These are phyloP conservation scores for Onychomys torridus DNA, from an alignment of 2,797 vertebrate genomes.

Conservation along the genomic window DNA sequence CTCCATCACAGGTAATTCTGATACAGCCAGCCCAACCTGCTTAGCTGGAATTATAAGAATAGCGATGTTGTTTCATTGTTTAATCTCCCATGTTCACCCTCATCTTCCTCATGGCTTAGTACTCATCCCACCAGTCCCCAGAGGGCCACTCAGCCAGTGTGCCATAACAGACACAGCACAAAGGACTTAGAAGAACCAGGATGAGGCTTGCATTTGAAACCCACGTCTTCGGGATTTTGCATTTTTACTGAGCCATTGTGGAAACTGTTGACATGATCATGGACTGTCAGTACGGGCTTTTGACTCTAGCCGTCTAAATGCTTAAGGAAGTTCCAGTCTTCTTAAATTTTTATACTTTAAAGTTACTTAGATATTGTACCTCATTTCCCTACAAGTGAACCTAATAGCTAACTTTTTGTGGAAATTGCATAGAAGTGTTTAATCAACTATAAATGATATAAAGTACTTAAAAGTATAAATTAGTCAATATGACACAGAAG, in stretches of 20 bases:
- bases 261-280: not conserved
- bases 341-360: conserved; percentile 19
- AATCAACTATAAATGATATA: conserved; percentile 53
- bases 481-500: conserved; percentile 19
- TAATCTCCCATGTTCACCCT: not conserved
- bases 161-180: not conserved
- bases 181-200: not conserved
- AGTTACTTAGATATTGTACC: conserved; percentile 57
- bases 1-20: not conserved
- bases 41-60: not conserved
- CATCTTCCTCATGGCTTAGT: not conserved
- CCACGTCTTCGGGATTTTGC: not conserved
- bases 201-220: not conserved
- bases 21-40: not conserved
- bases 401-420: conserved; percentile 60
- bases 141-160: not conserved
- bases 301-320: not conserved
- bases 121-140: not conserved
- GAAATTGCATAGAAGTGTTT: conserved; percentile 53
- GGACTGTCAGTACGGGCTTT: not conserved
- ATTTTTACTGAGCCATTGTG: not conserved
- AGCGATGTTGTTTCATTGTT: not conserved
- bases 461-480: conserved; percentile 54
- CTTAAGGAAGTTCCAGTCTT: conserved; percentile 11
- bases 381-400: conserved; percentile 53